Evolutionary conservation across 1,140 invertebrate species (phyloP).

Genomic region (Triops cancriformis): DNA sequence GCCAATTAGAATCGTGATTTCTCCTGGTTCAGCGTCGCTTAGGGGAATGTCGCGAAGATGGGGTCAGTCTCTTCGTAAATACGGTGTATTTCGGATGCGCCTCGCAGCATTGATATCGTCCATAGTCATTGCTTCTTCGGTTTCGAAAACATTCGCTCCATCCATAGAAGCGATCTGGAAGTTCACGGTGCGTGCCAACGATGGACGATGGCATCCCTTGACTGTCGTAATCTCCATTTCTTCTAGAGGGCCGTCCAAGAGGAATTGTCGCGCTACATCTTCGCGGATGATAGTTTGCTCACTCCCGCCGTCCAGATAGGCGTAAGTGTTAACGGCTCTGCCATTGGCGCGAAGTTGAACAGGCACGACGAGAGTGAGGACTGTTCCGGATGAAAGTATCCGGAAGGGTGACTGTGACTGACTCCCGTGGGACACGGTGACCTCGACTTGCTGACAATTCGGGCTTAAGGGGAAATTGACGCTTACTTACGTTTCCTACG

Average conservation of each 20-base stretch:
- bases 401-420: too few relatives aligned
- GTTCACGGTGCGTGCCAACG: not conserved
- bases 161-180: not conserved
- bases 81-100: not conserved
- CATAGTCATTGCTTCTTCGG: not conserved
- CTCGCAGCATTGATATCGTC: not conserved
- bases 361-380: too few relatives aligned
- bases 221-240: not conserved
- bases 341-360: not conserved
- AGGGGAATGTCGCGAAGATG: not conserved
- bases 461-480: too few relatives aligned
- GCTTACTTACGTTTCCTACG: too few relatives aligned
- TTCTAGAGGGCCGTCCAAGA: not conserved
- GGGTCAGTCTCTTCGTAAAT: too few relatives aligned
- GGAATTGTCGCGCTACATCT: not conserved
- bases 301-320: constrained; percentile 14
- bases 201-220: not conserved
- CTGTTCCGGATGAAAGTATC: too few relatives aligned
- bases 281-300: constrained; percentile 12
- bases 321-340: not conserved
- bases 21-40: not conserved
- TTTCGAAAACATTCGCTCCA: not conserved
- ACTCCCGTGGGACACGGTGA: too few relatives aligned
- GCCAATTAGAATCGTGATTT: constrained; percentile 17
- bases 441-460: too few relatives aligned